A percentile compares a stretch with the other conserved stretches of the same genome.
These are phyloP conservation scores for Toxonevra muliebris DNA, from an alignment of 2,888 invertebrate species.

Conservation along the genomic window DNA sequence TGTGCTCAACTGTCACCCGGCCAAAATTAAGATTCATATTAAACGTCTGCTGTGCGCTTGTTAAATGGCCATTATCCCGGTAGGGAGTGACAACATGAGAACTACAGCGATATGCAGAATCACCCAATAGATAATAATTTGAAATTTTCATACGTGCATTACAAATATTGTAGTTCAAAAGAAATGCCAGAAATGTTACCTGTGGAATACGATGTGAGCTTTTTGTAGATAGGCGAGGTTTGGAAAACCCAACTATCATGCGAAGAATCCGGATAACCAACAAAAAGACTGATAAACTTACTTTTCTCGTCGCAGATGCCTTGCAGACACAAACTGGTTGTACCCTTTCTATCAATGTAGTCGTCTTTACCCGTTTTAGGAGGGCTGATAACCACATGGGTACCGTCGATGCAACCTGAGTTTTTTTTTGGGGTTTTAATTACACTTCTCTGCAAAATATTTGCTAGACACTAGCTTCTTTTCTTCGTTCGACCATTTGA, in stretches of 20 bases:
- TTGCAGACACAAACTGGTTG: background rate
- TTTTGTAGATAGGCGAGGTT: background rate
- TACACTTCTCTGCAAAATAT: background rate
- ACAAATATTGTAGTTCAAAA: background rate
- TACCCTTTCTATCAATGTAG: background rate
- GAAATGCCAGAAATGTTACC: background rate
- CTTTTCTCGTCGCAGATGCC: background rate
- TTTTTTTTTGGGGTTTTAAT: background rate
- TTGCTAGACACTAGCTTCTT: background rate
- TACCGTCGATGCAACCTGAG: background rate
- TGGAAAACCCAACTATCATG: slow-evolving; percentile 18
- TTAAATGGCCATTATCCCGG: slow-evolving; percentile 23
- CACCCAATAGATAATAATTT: slow-evolving; percentile 31
- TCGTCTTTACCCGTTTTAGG: background rate
- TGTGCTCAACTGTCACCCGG: slow-evolving; percentile 29
- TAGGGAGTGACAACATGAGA: slow-evolving; percentile 28
- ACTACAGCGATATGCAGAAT: slow-evolving; percentile 35
- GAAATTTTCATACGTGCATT: slow-evolving; percentile 3
- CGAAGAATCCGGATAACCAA: too few species aligned
- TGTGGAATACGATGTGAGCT: background rate
- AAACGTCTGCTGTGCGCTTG: slow-evolving; percentile 23
- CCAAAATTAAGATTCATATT: slow-evolving; percentile 32
- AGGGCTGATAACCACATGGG: background rate
- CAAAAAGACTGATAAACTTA: too few species aligned
- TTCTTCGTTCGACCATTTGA: background rate